Base-by-base conservation (phyloP, 2,797 vertebrate genomes). In the Buphagus erythrorhynchus region DNA sequence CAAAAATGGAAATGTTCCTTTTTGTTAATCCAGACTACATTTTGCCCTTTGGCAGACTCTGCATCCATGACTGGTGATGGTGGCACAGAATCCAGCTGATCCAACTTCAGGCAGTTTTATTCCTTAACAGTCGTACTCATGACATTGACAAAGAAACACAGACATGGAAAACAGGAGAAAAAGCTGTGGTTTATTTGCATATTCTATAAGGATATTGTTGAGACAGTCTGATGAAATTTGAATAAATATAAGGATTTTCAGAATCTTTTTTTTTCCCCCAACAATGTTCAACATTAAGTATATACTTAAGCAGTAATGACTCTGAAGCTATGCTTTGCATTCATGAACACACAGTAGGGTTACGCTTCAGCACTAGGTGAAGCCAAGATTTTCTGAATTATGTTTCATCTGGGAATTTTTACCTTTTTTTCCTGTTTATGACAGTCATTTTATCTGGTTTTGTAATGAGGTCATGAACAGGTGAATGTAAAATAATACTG, bases 391-490 rank as follows among this genome's bases (percentile, higher is more conserved):
- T 98, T 97, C 97, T 98, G 97, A 98, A 97, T 98, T 98, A 97
- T 97, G 97, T 97, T 98, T 97, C 97, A 97, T 96, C 96, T 95
- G 98, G 97, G 97, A 98, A 97, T 98, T 98, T 98, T 97, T 98
- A 96, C 97, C 97, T 97, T 97, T 97, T 97, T 91, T 95, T 93
- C 93, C 97, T 98, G 97, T 98, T 98, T 98, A 98, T 98, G 97
- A 97, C 97, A 98, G 97, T 97, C 97, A 97, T 98, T 98, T 98
- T 97, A 97, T 98, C 98, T 97, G 94, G 95, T 97, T 98, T 98
- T 96, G 94, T 98, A 98, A 98, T 98, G 97, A 98, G 98, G 97
- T 98, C 98, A 98, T 97, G 96, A 97, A 98, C 97, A 98, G 98
- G 97, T 98, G 97, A 97, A 97, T 97, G 96, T 98, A 97, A 98